Conservation (phyloP, 2,797 vertebrate genomes). For the Aplochiton taeniatus region DNA sequence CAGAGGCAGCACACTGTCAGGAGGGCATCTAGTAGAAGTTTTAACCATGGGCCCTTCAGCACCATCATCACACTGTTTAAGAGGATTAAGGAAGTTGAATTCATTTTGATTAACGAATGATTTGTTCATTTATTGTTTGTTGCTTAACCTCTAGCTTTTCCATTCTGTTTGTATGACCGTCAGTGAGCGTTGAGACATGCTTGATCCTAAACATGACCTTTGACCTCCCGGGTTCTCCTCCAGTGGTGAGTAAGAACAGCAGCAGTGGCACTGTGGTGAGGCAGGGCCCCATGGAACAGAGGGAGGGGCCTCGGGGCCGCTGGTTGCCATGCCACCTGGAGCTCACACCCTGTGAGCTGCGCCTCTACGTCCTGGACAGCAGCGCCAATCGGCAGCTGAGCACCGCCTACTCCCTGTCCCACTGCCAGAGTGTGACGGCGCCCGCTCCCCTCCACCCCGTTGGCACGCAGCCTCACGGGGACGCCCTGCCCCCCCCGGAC, state of each 20-base stretch:
- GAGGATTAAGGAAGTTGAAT: too few species aligned
- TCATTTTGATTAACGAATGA: too few species aligned
- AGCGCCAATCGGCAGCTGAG: slow-evolving; percentile 88
- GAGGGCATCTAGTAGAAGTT: too few species aligned
- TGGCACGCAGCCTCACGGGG: slow-evolving; percentile 47
- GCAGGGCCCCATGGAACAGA: slow-evolving; percentile 89
- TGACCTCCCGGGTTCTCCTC: too few species aligned
- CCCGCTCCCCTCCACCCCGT: slow-evolving; percentile 48
- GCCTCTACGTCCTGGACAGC: slow-evolving; percentile 87
- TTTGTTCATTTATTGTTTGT: neutral
- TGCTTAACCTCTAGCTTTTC: slow-evolving; percentile 5
- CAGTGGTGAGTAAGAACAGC: slow-evolving; percentile 58
- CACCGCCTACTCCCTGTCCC: slow-evolving; percentile 84
- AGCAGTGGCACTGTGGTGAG: slow-evolving; percentile 88
- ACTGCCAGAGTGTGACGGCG: slow-evolving; percentile 87
- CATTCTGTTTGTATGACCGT: neutral
- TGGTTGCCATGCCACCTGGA: slow-evolving; percentile 91
- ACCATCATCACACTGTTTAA: too few species aligned
- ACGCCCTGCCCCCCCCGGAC: slow-evolving; percentile 71
- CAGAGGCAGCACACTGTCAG: too few species aligned
- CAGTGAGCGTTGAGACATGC: neutral
- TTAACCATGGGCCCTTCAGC: neutral
- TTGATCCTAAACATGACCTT: neutral
- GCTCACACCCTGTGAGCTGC: slow-evolving; percentile 87
- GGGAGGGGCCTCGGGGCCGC: slow-evolving; percentile 83